phyloP scores from a whole-genome alignment of 2,888 invertebrate genomes.

The Linyphia triangularis region DNA sequence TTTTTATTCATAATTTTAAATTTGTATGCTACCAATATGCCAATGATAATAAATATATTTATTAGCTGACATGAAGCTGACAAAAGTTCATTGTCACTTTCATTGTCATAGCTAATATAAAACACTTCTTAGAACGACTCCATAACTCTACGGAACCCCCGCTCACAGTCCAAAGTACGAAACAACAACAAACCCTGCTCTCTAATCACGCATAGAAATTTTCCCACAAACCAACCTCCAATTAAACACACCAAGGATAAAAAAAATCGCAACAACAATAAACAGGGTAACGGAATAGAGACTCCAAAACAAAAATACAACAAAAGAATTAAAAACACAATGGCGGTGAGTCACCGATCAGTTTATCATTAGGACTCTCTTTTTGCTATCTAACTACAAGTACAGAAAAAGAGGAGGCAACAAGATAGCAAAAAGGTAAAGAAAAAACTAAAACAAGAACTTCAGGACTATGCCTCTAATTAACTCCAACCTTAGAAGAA shows the following conservation, averaged over 20 bases:
- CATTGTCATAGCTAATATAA: no score
- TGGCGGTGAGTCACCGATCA: constrained; percentile 66
- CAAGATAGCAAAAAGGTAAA: background rate
- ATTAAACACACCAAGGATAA: constrained; percentile 40
- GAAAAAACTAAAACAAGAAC: constrained; percentile 7
- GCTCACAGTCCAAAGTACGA: background rate
- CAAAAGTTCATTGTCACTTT: no score
- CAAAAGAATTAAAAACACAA: constrained; percentile 58
- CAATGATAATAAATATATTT: no score
- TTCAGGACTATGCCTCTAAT: constrained; percentile 53
- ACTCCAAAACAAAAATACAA: constrained; percentile 20
- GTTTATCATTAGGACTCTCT: constrained; percentile 69
- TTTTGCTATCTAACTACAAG: constrained; percentile 61
- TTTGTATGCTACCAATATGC: no score
- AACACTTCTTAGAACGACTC: no score
- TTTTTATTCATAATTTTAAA: no score
- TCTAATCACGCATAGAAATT: constrained; percentile 47
- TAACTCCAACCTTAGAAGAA: constrained; percentile 49
- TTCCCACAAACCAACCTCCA: constrained; percentile 61
- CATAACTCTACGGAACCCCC: background rate
- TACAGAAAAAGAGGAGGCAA: constrained; percentile 9
- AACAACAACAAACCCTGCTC: background rate
- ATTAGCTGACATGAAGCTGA: no score
- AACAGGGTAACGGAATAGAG: constrained; percentile 50
- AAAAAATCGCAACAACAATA: constrained; percentile 46